These are phyloP conservation scores for Stylophora pistillata DNA, from an alignment of 64 coral and sea anemone genomes.

Conservation along the genomic window DNA sequence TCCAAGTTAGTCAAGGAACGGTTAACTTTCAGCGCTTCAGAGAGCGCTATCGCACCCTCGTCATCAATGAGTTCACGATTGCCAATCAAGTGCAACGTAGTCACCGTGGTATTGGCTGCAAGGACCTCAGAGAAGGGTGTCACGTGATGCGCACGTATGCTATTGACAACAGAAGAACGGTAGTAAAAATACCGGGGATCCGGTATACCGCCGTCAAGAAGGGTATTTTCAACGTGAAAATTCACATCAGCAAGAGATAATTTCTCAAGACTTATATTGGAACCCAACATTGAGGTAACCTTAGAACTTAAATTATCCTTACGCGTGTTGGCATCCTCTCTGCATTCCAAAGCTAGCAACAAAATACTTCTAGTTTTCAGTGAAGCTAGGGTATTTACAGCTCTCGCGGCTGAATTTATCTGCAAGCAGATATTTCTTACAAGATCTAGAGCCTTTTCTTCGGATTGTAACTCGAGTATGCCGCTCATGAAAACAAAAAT, in stretches of 20 bases:
- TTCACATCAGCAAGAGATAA: neutral
- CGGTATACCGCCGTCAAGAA: too few species aligned
- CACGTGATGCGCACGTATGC: neutral
- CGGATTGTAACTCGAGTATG: neutral
- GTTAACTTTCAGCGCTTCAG: neutral
- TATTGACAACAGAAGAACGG: neutral
- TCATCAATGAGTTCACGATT: too few species aligned
- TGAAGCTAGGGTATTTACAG: neutral
- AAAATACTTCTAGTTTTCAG: neutral
- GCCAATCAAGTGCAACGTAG: neutral
- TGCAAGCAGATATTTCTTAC: neutral
- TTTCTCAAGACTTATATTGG: neutral
- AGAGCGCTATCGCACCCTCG: neutral
- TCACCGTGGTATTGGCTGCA: neutral
- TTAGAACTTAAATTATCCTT: neutral
- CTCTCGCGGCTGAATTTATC: neutral
- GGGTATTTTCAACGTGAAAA: too few species aligned
- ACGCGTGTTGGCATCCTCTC: neutral
- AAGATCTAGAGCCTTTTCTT: neutral
- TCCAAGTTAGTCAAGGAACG: neutral
- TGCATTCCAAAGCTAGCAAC: neutral
- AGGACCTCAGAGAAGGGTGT: neutral
- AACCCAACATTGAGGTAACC: neutral
- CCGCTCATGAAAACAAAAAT: constrained; percentile 1
- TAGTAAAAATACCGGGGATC: neutral